Percentiles rank a stretch among this genome's conserved stretches.
These are phyloP conservation scores for Sigmodon hispidus DNA, from an alignment of 2,113 vertebrate species.

Conservation along the genomic window DNA sequence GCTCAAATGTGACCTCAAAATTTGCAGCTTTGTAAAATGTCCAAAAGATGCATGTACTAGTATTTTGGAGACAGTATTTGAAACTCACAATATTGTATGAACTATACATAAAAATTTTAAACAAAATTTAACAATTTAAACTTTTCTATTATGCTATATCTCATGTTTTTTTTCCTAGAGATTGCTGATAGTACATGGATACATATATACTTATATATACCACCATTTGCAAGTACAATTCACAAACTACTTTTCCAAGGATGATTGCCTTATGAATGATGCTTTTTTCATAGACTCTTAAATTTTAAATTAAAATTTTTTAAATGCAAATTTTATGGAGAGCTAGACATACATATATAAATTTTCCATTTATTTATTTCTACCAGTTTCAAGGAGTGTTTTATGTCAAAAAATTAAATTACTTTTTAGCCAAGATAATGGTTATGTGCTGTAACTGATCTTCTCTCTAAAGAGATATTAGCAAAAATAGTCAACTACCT, in stretches of 20 bases:
- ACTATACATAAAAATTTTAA: background rate
- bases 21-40: background rate
- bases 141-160: background rate
- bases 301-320: slow-evolving; percentile 39
- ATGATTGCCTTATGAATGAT: background rate
- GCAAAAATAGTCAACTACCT: slow-evolving; percentile 21
- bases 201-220: background rate
- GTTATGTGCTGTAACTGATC: slow-evolving; percentile 70
- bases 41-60: background rate
- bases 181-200: background rate
- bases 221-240: background rate
- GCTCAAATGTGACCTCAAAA: background rate
- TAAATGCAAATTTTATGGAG: slow-evolving; percentile 69
- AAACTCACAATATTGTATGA: background rate
- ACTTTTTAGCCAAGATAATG: background rate
- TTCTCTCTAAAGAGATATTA: slow-evolving; percentile 64
- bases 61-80: background rate
- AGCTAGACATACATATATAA: slow-evolving; percentile 62
- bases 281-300: background rate
- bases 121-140: background rate
- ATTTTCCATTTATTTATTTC: slow-evolving; percentile 32
- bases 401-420: slow-evolving; percentile 16
- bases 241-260: background rate
- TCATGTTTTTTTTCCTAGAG: background rate
- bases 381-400: background rate